Percentiles rank a stretch among this genome's conserved stretches.
These are phyloP conservation scores for Hepsetus odoe DNA, from an alignment of 2,113 vertebrate species.

Conservation along the genomic window DNA sequence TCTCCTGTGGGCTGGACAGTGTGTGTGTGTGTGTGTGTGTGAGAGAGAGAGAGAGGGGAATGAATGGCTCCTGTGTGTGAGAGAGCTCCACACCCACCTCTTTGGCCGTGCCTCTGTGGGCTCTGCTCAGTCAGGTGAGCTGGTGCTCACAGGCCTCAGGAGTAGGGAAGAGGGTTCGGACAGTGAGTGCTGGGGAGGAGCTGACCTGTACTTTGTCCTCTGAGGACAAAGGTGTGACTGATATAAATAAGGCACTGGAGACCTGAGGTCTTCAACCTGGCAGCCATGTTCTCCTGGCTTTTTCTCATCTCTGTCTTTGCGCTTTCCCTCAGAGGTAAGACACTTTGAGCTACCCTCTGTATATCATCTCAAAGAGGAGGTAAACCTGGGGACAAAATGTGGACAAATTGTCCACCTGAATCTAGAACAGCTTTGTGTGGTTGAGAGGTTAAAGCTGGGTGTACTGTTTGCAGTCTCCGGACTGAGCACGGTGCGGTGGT, in stretches of 20 bases:
- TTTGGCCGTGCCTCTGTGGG: constrained; percentile 49
- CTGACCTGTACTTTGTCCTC: constrained; percentile 62
- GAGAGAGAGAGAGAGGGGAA: constrained; percentile 35
- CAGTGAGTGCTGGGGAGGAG: not conserved
- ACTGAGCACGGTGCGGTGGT: constrained; percentile 82
- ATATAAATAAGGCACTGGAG: constrained; percentile 15
- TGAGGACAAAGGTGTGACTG: constrained; percentile 34
- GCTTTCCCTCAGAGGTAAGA: constrained; percentile 67
- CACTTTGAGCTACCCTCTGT: not conserved
- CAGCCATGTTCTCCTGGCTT: constrained; percentile 64
- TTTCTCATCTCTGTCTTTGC: constrained; percentile 59
- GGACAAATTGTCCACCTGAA: no score
- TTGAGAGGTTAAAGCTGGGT: no score
- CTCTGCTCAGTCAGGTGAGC: not conserved
- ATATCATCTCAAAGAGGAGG: no score
- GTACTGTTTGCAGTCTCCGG: constrained; percentile 64
- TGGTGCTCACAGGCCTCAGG: not conserved
- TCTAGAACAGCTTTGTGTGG: not conserved
- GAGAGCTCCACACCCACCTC: not conserved
- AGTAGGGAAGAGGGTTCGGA: not conserved
- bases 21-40: constrained; percentile 48
- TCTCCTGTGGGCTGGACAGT: constrained; percentile 42
- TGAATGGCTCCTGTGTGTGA: constrained; percentile 52
- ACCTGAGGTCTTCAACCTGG: not conserved
- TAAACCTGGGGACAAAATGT: no score